Evolutionary conservation across 2,797 vertebrate species (phyloP).

Genomic region (Channa striata): DNA sequence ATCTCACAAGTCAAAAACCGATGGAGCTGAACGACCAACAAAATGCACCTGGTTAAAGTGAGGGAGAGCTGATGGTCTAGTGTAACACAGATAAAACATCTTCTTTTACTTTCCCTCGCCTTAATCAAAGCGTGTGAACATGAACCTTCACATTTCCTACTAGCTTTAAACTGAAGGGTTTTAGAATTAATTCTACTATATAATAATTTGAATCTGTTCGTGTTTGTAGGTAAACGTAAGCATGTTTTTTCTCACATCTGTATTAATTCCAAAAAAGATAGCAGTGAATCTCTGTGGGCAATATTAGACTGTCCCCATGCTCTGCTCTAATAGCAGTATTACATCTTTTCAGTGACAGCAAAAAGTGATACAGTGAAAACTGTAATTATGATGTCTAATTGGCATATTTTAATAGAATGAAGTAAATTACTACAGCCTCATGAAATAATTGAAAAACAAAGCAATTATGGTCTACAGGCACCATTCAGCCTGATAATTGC

Average conservation of each 20-base stretch:
- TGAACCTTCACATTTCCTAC: too few species aligned
- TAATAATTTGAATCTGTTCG: neutral
- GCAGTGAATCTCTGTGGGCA: conserved; percentile 59
- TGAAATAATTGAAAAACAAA: conserved; percentile 88
- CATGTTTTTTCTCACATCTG: conserved; percentile 17
- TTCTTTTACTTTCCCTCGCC: too few species aligned
- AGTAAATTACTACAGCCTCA: conserved; percentile 86
- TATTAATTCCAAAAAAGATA: conserved; percentile 44
- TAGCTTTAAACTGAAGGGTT: neutral
- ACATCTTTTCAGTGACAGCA: conserved; percentile 79
- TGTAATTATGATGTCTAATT: conserved; percentile 88
- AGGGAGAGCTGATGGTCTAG: too few species aligned
- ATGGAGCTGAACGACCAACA: too few species aligned
- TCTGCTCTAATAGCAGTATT: conserved; percentile 81
- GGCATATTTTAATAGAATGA: conserved; percentile 86
- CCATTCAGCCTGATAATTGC: conserved; percentile 85
- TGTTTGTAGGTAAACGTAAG: conserved; percentile 17
- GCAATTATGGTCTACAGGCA: conserved; percentile 83
- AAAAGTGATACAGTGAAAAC: conserved; percentile 86
- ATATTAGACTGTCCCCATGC: conserved; percentile 61
- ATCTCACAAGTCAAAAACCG: too few species aligned
- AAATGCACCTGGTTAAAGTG: too few species aligned
- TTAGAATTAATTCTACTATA: neutral
- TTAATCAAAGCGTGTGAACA: too few species aligned
- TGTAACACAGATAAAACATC: too few species aligned